Evolutionary conservation across 2,113 vertebrate genomes (phyloP).

Genomic region (Bostrychus sinensis): DNA sequence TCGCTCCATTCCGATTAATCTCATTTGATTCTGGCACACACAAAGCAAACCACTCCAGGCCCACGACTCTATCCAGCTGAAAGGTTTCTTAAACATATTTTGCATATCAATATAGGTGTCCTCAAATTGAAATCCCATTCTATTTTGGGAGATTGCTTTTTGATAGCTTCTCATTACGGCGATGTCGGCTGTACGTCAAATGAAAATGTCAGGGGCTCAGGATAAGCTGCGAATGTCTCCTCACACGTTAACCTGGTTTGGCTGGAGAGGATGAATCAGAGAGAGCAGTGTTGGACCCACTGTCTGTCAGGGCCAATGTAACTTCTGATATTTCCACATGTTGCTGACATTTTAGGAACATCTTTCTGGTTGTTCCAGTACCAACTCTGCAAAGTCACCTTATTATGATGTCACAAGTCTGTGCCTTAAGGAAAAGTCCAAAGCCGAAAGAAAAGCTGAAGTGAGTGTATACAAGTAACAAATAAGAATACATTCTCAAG

Average conservation of each 20-base stretch:
- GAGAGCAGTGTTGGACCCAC: not conserved
- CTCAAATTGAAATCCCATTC: conserved; percentile 73
- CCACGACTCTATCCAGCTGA: conserved; percentile 33
- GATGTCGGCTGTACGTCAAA: conserved; percentile 73
- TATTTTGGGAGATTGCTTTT: conserved; percentile 74
- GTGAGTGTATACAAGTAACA: too few species aligned
- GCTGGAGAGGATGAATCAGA: conserved; percentile 45
- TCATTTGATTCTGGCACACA: conserved; percentile 24
- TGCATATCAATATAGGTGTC: conserved; percentile 75
- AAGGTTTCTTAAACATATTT: conserved; percentile 58
- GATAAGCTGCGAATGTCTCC: conserved; percentile 50
- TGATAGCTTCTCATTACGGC: conserved; percentile 74
- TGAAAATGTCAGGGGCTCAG: conserved; percentile 73
- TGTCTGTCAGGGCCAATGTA: not conserved
- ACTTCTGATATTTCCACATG: not conserved
- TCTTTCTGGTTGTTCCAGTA: too few species aligned
- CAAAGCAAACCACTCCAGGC: conserved; percentile 35
- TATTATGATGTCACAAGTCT: too few species aligned
- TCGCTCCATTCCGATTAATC: conserved; percentile 22
- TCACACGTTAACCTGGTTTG: conserved; percentile 59
- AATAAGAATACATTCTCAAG: too few species aligned
- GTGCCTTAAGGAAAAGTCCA: too few species aligned
- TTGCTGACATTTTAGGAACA: too few species aligned
- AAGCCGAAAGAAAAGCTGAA: too few species aligned
- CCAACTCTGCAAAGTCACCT: too few species aligned